Conservation (phyloP, 2,113 vertebrate species). For the Lepus timidus region DNA sequence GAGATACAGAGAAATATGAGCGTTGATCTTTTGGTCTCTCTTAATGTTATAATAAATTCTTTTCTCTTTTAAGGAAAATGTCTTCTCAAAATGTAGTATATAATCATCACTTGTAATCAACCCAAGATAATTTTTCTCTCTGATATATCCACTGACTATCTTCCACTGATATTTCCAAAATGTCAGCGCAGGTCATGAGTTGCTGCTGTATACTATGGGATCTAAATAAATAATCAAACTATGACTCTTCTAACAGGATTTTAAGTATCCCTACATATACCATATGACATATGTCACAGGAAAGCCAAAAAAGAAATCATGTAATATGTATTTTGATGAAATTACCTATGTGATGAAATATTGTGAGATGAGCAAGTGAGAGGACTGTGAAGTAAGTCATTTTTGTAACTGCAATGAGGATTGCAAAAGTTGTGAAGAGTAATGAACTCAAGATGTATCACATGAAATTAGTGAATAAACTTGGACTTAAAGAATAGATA, state of each 20-base stretch:
- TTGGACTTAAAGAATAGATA: not conserved
- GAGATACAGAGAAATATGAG: not conserved
- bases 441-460: not conserved
- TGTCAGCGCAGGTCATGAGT: not conserved
- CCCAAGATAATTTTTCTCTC: slow-evolving; percentile 1
- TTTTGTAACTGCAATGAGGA: not conserved
- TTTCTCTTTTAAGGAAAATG: not conserved
- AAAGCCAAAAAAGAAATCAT: not conserved
- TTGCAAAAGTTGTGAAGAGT: not conserved
- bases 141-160: not conserved
- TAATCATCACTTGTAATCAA: slow-evolving; percentile 21
- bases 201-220: not conserved
- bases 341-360: not conserved
- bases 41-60: not conserved
- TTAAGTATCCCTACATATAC: not conserved
- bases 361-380: not conserved
- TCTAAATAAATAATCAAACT: slow-evolving; percentile 2
- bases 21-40: not conserved
- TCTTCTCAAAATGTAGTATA: not conserved
- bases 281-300: not conserved
- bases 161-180: slow-evolving; percentile 8
- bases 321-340: not conserved
- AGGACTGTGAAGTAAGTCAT: not conserved
- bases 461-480: not conserved
- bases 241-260: not conserved